Evolutionary conservation across 2,888 invertebrate species (phyloP), one percentile per base, ranked within the genome.

Genomic region (Platycnemis pennipes): DNA sequence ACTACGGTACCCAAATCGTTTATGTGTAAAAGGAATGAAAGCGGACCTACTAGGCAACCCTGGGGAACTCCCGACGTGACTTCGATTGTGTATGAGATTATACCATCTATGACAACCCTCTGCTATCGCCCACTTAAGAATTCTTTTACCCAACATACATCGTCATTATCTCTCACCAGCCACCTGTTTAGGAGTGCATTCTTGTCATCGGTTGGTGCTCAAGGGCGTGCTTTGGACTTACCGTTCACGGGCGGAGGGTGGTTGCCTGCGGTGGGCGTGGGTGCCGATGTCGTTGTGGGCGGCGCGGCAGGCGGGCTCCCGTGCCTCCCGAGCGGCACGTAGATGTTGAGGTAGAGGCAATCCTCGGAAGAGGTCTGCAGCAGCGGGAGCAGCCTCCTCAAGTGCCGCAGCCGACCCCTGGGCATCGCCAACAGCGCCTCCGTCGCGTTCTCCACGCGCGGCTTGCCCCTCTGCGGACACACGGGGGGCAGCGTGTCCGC

Each of bases 321-420:
- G 11, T 91, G 91, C 37, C 91, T 91, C 37, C 91, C 91, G 16
- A 91, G 53, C 5, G 99, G 99, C 94, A 98, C 98, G 96, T 98
- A 99, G 95, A 99, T 98, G 96, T 99, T 99, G 96, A 99, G 97
- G 96, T 98, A 98, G 95, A 99, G 97, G 96, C 99, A 99, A 96
- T 99, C 99, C 97, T 99, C 99, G 96, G 98, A 98, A 96, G 99
- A 98, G 96, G 98, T 98, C 95, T 97, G 97, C 95, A 99, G 97
- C 95, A 98, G 97, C 26, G 98, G 98, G 91, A 98, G 96, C 94
- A 98, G 97, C 95, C 98, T 97, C 95, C 97, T 97, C 95, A 99
- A 97, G 96, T 98, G 98, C 96, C 98, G 97, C 96, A 98, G 98
- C 94, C 98, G 97, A 69, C 98, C 98, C 91, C 97, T 97, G 4